Percentiles rank a stretch among this genome's conserved stretches.
These are phyloP conservation scores for Micrasema minimum DNA, from an alignment of 1,140 invertebrate species.

Conservation along the genomic window DNA sequence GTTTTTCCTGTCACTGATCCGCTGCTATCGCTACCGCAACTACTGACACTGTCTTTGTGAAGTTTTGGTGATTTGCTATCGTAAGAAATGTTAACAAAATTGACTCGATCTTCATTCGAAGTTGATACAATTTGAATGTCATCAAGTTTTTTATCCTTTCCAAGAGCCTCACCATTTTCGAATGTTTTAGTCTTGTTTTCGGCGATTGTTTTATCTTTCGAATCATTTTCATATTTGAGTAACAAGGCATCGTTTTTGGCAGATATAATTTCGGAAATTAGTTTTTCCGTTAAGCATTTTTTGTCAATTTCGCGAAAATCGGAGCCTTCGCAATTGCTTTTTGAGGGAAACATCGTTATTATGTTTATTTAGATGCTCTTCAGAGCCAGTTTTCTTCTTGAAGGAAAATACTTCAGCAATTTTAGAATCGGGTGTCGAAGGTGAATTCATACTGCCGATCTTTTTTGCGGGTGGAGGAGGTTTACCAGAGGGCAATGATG, in stretches of 20 bases:
- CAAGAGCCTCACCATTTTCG: background rate
- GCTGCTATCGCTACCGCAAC: slow-evolving; percentile 47
- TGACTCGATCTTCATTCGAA: slow-evolving; percentile 34
- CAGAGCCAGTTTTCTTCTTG: background rate
- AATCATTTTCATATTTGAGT: slow-evolving; percentile 18
- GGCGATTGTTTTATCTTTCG: background rate
- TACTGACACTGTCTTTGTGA: slow-evolving; percentile 41
- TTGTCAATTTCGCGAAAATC: slow-evolving; percentile 57
- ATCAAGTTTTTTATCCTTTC: slow-evolving; percentile 1
- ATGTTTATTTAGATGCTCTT: background rate
- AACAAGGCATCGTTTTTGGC: slow-evolving; percentile 57
- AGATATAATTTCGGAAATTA: slow-evolving; percentile 66
- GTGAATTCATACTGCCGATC: slow-evolving; percentile 30
- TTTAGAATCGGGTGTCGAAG: slow-evolving; percentile 4
- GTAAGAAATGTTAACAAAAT: slow-evolving; percentile 41
- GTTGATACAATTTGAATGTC: slow-evolving; percentile 10
- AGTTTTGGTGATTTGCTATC: slow-evolving; percentile 17
- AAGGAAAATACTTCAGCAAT: slow-evolving; percentile 12
- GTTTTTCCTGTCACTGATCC: slow-evolving; percentile 44
- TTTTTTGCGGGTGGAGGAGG: slow-evolving; percentile 38
- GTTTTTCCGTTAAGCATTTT: slow-evolving; percentile 63
- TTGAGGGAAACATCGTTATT: background rate
- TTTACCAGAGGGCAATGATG: slow-evolving; percentile 43
- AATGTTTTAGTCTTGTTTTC: background rate
- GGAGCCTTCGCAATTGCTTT: background rate